Evolutionary conservation across 2,797 vertebrate species (phyloP).

Genomic region (Pagetopsis macropterus): DNA sequence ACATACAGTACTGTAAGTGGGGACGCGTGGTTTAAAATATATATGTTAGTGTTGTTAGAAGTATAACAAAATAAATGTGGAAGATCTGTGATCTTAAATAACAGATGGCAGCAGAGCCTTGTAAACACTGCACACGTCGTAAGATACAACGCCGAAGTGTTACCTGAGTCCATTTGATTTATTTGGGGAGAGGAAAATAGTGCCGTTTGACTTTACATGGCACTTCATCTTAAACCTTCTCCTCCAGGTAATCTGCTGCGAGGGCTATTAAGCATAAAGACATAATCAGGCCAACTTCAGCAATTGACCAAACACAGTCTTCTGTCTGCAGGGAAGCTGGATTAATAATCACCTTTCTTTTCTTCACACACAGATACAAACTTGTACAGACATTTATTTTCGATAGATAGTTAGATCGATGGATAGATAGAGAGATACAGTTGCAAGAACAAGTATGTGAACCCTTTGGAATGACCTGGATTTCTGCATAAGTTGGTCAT

Average conservation of each 20-base stretch:
- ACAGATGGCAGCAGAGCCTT: conserved; percentile 3
- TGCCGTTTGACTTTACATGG: conserved; percentile 52
- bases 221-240: conserved; percentile 43
- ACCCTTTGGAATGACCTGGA: too few species aligned
- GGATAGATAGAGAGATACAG: too few species aligned
- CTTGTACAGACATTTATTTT: not conserved
- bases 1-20: not conserved
- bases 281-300: conserved; percentile 45
- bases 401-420: too few species aligned
- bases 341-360: conserved; percentile 8
- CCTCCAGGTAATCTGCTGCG: conserved; percentile 50
- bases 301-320: conserved; percentile 27
- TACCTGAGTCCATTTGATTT: conserved; percentile 39
- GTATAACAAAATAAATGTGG: not conserved
- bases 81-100: conserved; percentile 2
- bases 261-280: conserved; percentile 50
- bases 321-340: conserved; percentile 5
- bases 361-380: not conserved
- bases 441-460: too few species aligned
- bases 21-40: not conserved
- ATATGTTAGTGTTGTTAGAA: not conserved
- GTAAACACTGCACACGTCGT: conserved; percentile 1
- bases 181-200: conserved; percentile 20
- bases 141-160: not conserved
- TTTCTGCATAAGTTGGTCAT: too few species aligned